Evolutionary conservation across 2,888 invertebrate species (phyloP).

Genomic region (Norana najaformis): DNA sequence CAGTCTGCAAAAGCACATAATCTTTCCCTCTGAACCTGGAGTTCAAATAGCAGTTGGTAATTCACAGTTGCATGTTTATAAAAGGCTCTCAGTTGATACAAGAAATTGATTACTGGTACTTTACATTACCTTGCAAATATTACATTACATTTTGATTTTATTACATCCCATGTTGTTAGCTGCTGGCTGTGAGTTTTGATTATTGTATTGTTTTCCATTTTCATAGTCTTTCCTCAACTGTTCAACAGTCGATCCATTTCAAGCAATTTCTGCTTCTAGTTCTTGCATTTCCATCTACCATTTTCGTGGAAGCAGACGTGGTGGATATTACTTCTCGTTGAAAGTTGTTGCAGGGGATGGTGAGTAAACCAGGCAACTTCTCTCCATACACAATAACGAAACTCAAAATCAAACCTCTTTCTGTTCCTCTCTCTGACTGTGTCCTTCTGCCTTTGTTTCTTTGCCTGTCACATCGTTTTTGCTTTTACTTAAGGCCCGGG

Average conservation of each 20-base stretch:
- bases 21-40: no score
- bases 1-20: no score
- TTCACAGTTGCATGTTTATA: no score
- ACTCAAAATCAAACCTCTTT: no score
- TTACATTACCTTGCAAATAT: neutral
- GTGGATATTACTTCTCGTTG: conserved; percentile 42
- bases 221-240: conserved; percentile 42
- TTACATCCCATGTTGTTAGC: neutral
- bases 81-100: no score
- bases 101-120: no score
- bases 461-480: no score
- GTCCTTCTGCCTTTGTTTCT: no score
- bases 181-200: neutral
- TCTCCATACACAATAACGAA: neutral
- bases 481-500: no score
- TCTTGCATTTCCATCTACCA: conserved; percentile 44
- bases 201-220: neutral
- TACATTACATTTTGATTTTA: neutral
- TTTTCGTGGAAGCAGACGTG: conserved; percentile 41
- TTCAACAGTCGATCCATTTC: conserved; percentile 30
- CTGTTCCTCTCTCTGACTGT: no score
- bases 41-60: no score
- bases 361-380: conserved; percentile 28
- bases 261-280: conserved; percentile 35
- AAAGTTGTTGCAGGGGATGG: conserved; percentile 40